Evolutionary conservation across 2,113 vertebrate species (phyloP).

Genomic region (Procavia capensis): DNA sequence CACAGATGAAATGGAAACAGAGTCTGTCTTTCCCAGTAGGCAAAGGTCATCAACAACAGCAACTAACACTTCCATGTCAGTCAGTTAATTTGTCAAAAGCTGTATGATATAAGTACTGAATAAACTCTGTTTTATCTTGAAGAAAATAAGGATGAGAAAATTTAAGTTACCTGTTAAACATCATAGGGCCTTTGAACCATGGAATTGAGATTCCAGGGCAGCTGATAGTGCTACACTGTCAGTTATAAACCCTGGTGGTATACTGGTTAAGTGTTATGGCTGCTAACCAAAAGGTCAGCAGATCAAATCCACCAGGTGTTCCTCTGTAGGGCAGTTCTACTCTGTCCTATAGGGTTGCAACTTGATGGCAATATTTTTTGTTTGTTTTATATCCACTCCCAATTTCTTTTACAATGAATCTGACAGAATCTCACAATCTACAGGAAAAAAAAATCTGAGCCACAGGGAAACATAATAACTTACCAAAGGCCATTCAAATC

Average conservation of each 20-base stretch:
- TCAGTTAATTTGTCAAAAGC: background rate
- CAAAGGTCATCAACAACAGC: background rate
- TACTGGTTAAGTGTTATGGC: too few species aligned
- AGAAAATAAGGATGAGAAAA: background rate
- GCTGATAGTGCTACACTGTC: background rate
- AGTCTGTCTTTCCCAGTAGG: background rate
- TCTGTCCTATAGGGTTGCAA: too few species aligned
- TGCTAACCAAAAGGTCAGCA: too few species aligned
- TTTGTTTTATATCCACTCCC: too few species aligned
- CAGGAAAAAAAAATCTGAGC: constrained; percentile 1
- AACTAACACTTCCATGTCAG: background rate
- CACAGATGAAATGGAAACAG: background rate
- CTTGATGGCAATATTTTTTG: too few species aligned
- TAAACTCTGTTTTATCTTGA: background rate
- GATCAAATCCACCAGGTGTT: too few species aligned
- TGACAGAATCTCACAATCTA: background rate
- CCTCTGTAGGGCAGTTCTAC: too few species aligned
- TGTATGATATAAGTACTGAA: background rate
- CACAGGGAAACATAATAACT: background rate
- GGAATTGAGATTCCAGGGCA: background rate
- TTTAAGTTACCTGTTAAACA: background rate
- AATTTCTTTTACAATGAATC: background rate
- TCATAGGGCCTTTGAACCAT: background rate
- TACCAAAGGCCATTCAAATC: background rate
- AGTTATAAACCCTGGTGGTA: too few species aligned